phyloP scores from a whole-genome alignment of 2,113 vertebrate species.

The Cheilinus undulatus region DNA sequence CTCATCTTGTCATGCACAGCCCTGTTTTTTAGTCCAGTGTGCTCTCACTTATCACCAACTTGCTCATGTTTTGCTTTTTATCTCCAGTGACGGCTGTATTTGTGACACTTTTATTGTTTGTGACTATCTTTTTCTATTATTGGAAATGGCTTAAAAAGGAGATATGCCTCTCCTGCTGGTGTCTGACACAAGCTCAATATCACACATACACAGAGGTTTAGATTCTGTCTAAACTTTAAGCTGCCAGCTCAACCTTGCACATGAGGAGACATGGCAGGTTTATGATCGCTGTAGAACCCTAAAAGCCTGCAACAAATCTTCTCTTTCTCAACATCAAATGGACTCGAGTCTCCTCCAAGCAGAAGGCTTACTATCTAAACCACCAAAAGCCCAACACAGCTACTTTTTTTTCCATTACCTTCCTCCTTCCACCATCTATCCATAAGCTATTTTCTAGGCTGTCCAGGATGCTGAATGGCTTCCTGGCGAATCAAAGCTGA shows the following conservation, averaged over 20 bases:
- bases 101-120: slow-evolving; percentile 58
- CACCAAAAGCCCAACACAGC: slow-evolving; percentile 63
- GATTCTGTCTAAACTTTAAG: slow-evolving; percentile 47
- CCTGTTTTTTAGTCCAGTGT: slow-evolving; percentile 14
- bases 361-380: slow-evolving; percentile 68
- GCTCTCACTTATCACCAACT: slow-evolving; percentile 14
- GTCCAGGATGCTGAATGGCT: slow-evolving; percentile 63
- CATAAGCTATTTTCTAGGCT: slow-evolving; percentile 69
- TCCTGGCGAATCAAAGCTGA: slow-evolving; percentile 70
- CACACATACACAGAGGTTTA: slow-evolving; percentile 11
- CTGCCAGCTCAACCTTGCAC: slow-evolving; percentile 27
- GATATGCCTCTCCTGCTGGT: slow-evolving; percentile 12
- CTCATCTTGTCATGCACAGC: slow-evolving; percentile 32
- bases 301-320: slow-evolving; percentile 67
- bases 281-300: slow-evolving; percentile 54
- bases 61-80: slow-evolving; percentile 29
- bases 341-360: slow-evolving; percentile 56
- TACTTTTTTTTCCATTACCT: slow-evolving; percentile 58
- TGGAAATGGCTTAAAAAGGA: slow-evolving; percentile 40
- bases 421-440: slow-evolving; percentile 56
- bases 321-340: slow-evolving; percentile 66
- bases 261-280: slow-evolving; percentile 45
- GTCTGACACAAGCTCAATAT: slow-evolving; percentile 50
- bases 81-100: slow-evolving; percentile 27
- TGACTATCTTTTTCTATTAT: slow-evolving; percentile 38